Base-by-base conservation (phyloP, 2,113 vertebrate genomes). In the Coreoperca whiteheadi region DNA sequence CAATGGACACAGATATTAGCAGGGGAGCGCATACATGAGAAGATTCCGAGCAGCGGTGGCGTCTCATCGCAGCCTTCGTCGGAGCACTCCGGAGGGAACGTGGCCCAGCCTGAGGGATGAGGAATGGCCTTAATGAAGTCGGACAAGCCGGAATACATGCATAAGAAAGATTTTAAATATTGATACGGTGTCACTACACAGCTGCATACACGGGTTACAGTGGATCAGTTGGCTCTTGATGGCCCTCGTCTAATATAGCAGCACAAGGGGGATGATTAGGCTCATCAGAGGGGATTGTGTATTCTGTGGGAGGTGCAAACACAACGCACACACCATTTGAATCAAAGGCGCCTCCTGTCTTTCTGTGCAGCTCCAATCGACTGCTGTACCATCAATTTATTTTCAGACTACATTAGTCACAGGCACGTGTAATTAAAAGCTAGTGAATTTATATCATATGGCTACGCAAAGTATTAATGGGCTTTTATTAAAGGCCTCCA, bases 141-240 rank as follows among this genome's bases (percentile, higher is more conserved):
- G 95, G 97, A 97, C 97, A 97, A 96, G 95, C 94, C 94, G 93
- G 96, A 97, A 97, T 96, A 96, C 95, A 97, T 96, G 96, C 96
- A 97, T 97, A 96, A 97, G 87, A 96, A 96, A 95, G 95, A 93
- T 95, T 97, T 97, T 97, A 98, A 98, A 98, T 98, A 98, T 98
- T 97, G 97, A 97, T 97, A 96, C 90, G 93, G 96, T 97, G 97
- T 96, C 96, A 96, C 94, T 54, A 67, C 43, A 91, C 93, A 96
- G 96, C 96, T 95, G 95, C 95, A 96, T 94, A 96, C 94, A 96
- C 88, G 95, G 75, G 96, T 95, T 96, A 95, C 87, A 74, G 84
- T 96, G 95, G 96, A 88, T 85, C 96, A 94, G 86, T 96, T 93
- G 92, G 85, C 94, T 93, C 85, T 84, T 94, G 95, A 94, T 94